Percentiles rank a stretch among this genome's conserved stretches.
Evolutionary conservation across 2,888 invertebrate genomes (phyloP).

Genomic region (Pseudanteris insignis): DNA sequence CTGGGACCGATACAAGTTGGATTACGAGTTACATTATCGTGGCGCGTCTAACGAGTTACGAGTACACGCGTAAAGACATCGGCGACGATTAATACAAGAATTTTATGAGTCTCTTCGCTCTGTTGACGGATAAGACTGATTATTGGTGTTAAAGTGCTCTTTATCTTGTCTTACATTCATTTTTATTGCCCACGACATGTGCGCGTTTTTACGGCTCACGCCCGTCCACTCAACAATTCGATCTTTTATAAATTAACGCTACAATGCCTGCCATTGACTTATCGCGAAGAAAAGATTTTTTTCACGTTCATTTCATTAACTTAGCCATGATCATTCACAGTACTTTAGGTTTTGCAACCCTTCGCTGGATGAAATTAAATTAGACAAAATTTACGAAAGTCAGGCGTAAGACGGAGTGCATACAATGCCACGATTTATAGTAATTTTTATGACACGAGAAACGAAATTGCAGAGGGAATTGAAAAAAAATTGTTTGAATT

Average conservation of each 20-base stretch:
- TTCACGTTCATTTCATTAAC: slow-evolving; percentile 14
- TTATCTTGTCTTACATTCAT: slow-evolving; percentile 42
- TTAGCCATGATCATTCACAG: background rate
- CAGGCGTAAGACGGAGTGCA: too few species aligned
- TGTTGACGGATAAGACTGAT: slow-evolving; percentile 46
- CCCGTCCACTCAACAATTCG: slow-evolving; percentile 20
- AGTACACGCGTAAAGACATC: slow-evolving; percentile 46
- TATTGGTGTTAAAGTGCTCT: slow-evolving; percentile 43
- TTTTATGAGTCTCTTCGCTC: slow-evolving; percentile 39
- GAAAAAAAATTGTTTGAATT: too few species aligned
- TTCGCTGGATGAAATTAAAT: slow-evolving; percentile 14
- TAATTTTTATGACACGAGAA: too few species aligned
- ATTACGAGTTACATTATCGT: slow-evolving; percentile 47
- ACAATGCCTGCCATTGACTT: slow-evolving; percentile 6
- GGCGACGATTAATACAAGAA: slow-evolving; percentile 43
- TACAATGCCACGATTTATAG: too few species aligned
- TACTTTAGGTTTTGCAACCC: background rate
- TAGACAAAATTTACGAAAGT: too few species aligned
- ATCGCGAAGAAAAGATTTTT: slow-evolving; percentile 4
- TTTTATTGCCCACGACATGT: slow-evolving; percentile 37
- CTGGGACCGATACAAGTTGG: slow-evolving; percentile 46
- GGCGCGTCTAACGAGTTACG: slow-evolving; percentile 46
- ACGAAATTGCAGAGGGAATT: too few species aligned
- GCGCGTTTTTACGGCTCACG: slow-evolving; percentile 28
- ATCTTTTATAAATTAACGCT: slow-evolving; percentile 22